Base-by-base conservation (phyloP, 2,888 invertebrate genomes). In the Thera obeliscata region DNA sequence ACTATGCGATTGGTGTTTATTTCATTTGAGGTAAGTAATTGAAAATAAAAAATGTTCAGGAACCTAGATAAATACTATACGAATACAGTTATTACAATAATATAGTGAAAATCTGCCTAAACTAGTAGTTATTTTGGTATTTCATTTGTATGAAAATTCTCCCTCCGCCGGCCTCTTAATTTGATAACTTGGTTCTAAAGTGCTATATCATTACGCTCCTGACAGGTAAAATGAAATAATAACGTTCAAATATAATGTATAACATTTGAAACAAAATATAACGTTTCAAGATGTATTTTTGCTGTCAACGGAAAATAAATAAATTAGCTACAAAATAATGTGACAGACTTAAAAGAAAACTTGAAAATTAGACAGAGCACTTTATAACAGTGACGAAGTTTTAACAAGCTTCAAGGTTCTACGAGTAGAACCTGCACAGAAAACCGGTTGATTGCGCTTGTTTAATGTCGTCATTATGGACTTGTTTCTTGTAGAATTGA, bases 221-320 rank as follows among this genome's bases (percentile, higher is more conserved):
- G n/a, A 56, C 7, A 12, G 3, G 3, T 3, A 2, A 22, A 56
- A 43, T 43, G 12, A 54, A 33, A 54, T 54, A 54, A 33, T 43
- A 54, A 43, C n/a, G 11, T 43, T 36, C 22, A 22, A 41, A 43
- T 9, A 55, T 56, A 11, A 11, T 11, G 9, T 55, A 35, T 43
- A 9, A 50, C 56, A 52, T 63, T 49, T 7, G 5, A 1, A 50
- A 56, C 7, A 64, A 66, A 69, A 59, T 55, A 58, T 48, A 6
- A 58, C 52, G 66, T 67, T 56, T 6, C 43, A 3, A 67, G 65
- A 67, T 67, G 69, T 64, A 48, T 12, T 67, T 72, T 64, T 60
- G 46, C 50, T 61, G 59, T 67, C 46, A 3, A 52, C 52, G 8
- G 9, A 1, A 52, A 52, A 50, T 66, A 64, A 66, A 67, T 70